Evolutionary conservation across 1,140 invertebrate species (phyloP), one percentile per base, ranked within the genome.

Genomic region (Aphaenogaster ashmeadi): DNA sequence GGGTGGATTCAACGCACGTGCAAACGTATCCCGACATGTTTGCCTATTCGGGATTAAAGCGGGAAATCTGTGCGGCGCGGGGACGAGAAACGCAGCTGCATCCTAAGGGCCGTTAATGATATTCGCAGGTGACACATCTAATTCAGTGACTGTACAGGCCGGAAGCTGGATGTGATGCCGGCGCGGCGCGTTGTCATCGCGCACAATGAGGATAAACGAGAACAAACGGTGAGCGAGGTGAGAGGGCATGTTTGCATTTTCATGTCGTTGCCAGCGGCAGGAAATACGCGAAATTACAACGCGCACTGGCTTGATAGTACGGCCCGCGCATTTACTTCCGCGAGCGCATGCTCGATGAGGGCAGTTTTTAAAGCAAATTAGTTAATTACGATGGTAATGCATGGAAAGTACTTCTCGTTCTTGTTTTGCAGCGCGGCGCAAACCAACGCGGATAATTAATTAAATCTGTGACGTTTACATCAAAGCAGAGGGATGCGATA

Each of bases 161-260:
- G 93, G 92, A 93, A 94, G 90, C 90, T 93, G 93, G 90, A 94
- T 92, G 91, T 92, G 91, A 92, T 93, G 92, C 91, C 87, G 86
- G 88, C 86, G 77, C 89, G 83, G 89, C 89, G 85, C 90, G 91
- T 91, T 91, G 92, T 91, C 92, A 90, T 92, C 92, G 89, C 81
- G 88, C 88, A 93, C 93, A 94, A 94, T 93, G 93, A 93, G 92
- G 92, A 94, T 93, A 91, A 93, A 93, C 92, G 91, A 93, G 92
- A 93, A 92, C 90, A 91, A 88, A 87, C 91, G 87, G 79, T 86
- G 88, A 89, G 89, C 89, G 90, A 91, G 92, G 91, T 86, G 86
- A 88, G 87, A 90, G 92, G 92, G 90, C 88, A 91, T 90, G 92
- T 91, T 93, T 92, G 92, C 90, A 92, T 93, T 93, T 94, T 93